A percentile compares a stretch with the other conserved stretches of the same genome.
These are phyloP conservation scores for Actenoides lindsayi DNA, from an alignment of 2,113 vertebrate genomes.

Conservation along the genomic window DNA sequence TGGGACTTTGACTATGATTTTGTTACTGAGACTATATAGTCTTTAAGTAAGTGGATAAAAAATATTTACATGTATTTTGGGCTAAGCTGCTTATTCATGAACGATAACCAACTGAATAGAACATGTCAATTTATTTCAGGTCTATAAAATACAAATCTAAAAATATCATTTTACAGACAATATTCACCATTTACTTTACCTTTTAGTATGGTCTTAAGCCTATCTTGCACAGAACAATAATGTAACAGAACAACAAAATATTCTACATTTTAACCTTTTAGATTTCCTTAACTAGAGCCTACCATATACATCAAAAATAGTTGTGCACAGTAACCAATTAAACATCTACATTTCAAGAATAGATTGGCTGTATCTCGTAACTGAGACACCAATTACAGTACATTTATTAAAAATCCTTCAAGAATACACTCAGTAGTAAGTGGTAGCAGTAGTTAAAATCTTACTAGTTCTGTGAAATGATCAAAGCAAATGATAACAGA, in stretches of 20 bases:
- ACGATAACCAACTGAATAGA: background rate
- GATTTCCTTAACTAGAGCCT: background rate
- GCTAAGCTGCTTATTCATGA: background rate
- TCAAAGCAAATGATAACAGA: slow-evolving; percentile 40
- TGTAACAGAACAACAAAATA: slow-evolving; percentile 5
- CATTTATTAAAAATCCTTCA: slow-evolving; percentile 42
- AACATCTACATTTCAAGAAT: background rate
- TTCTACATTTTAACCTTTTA: background rate
- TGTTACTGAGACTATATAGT: background rate
- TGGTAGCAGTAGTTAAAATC: slow-evolving; percentile 29
- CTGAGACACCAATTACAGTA: slow-evolving; percentile 62
- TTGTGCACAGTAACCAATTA: background rate
- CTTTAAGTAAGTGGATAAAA: background rate
- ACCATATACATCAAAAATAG: background rate
- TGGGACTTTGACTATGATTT: background rate
- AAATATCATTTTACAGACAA: slow-evolving; percentile 14
- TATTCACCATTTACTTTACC: background rate
- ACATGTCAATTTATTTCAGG: slow-evolving; percentile 47
- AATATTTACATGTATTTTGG: background rate
- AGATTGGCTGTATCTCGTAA: slow-evolving; percentile 10
- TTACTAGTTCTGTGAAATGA: background rate
- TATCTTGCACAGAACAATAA: background rate
- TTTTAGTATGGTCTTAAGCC: background rate
- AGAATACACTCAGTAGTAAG: slow-evolving; percentile 35
- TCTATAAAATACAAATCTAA: slow-evolving; percentile 42